A percentile compares a stretch with the other conserved stretches of the same genome.
These are phyloP conservation scores for Pteropus alecto DNA, from an alignment of 2,113 vertebrate genomes.

Conservation along the genomic window DNA sequence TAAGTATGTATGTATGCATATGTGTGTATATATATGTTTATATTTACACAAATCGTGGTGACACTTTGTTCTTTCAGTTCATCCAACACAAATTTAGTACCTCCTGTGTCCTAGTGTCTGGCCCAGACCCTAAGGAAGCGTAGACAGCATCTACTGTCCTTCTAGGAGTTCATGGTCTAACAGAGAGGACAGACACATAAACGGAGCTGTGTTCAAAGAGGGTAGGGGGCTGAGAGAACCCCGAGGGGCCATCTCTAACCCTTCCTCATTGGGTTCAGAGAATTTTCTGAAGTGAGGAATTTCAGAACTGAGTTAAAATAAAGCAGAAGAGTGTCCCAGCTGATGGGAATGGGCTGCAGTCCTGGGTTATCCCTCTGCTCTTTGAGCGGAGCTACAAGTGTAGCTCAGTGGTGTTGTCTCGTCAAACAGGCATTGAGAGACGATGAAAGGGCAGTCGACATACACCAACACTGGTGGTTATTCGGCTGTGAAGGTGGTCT, in stretches of 20 bases:
- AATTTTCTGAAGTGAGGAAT: background rate
- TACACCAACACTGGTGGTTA: accelerated
- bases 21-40: background rate
- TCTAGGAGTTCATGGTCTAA: background rate
- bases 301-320: background rate
- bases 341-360: background rate
- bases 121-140: background rate
- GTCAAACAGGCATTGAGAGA: background rate
- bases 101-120: background rate
- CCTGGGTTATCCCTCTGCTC: accelerated
- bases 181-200: accelerated
- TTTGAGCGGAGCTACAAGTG: background rate
- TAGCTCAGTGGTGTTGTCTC: background rate
- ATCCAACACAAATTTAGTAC: background rate
- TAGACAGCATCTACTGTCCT: background rate
- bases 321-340: background rate
- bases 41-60: too few species aligned
- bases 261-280: background rate
- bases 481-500: background rate
- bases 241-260: accelerated
- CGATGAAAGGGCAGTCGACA: too few species aligned
- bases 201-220: background rate
- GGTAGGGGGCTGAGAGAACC: background rate
- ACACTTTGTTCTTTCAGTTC: background rate
- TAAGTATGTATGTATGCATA: background rate